These are phyloP conservation scores for Onychorhynchus coronatus DNA, from an alignment of 2,113 vertebrate genomes.

Conservation along the genomic window DNA sequence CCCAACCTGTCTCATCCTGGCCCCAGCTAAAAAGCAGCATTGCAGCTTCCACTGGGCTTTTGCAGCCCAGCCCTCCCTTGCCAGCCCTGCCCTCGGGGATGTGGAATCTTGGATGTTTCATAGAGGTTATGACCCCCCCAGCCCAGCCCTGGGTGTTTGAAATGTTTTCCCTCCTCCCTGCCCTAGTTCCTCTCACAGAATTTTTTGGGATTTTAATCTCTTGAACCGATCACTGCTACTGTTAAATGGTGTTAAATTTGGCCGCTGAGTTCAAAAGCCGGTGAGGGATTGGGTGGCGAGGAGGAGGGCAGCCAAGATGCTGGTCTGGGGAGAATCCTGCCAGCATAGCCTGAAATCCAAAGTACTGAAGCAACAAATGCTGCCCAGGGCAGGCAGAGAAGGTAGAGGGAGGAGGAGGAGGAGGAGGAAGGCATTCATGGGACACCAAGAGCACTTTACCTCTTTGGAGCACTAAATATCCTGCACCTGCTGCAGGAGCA, in stretches of 20 bases:
- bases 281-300: not conserved
- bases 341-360: not conserved
- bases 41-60: not conserved
- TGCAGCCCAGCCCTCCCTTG: fast-evolving
- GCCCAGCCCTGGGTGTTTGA: not conserved
- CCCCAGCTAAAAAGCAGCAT: not conserved
- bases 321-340: not conserved
- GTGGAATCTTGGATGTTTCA: not conserved
- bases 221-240: not conserved
- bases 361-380: not conserved
- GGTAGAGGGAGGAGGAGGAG: not conserved
- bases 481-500: not conserved
- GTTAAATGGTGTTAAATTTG: not conserved
- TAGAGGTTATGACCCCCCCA: not conserved
- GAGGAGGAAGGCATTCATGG: not conserved
- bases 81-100: not conserved
- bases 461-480: not conserved
- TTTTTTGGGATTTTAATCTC: not conserved
- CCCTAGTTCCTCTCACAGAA: not conserved
- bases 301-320: not conserved
- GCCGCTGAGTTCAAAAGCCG: not conserved
- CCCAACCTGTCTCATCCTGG: not conserved
- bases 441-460: not conserved
- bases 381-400: not conserved
- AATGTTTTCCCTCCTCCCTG: not conserved